Conservation (phyloP, 2,888 invertebrate genomes). For the Schrankia costaestrigalis region DNA sequence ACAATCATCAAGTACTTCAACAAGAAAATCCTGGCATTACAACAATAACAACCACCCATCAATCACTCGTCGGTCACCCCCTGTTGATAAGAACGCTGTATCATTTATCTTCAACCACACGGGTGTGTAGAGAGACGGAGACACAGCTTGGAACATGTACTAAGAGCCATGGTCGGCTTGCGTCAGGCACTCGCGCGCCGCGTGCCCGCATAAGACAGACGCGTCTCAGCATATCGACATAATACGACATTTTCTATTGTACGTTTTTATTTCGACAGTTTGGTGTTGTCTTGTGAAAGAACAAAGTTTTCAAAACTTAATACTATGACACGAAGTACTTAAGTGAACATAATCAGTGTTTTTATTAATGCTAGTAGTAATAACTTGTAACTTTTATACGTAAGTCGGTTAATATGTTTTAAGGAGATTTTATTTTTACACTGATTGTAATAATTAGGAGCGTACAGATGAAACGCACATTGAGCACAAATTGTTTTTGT, state of each 20-base stretch:
- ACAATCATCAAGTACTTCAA: conserved; percentile 92
- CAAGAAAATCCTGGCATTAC: conserved; percentile 92
- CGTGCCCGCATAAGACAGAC: conserved; percentile 26
- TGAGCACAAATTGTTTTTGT: conserved; percentile 45
- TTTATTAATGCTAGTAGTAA: conserved; percentile 38
- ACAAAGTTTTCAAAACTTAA: conserved; percentile 36
- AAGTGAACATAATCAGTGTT: conserved; percentile 38
- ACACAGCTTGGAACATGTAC: conserved; percentile 35
- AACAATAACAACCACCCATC: conserved; percentile 84
- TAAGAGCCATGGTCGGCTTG: conserved; percentile 40
- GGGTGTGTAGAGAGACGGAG: conserved; percentile 80
- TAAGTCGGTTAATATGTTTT: conserved; percentile 58
- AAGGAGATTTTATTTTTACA: conserved; percentile 67
- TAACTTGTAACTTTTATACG: conserved; percentile 61
- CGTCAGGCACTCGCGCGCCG: conserved; percentile 28
- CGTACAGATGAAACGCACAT: conserved; percentile 49
- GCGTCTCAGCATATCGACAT: conserved; percentile 61
- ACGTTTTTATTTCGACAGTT: conserved; percentile 59
- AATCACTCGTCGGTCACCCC: conserved; percentile 79
- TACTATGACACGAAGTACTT: conserved; percentile 21
- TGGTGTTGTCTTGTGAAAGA: conserved; percentile 65
- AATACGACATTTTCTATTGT: conserved; percentile 51
- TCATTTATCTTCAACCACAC: conserved; percentile 86
- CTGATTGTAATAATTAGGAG: conserved; percentile 52
- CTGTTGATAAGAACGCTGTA: conserved; percentile 73